These are phyloP conservation scores for Montipora efflorescens DNA, from an alignment of 64 coral and sea anemone genomes.

Conservation along the genomic window DNA sequence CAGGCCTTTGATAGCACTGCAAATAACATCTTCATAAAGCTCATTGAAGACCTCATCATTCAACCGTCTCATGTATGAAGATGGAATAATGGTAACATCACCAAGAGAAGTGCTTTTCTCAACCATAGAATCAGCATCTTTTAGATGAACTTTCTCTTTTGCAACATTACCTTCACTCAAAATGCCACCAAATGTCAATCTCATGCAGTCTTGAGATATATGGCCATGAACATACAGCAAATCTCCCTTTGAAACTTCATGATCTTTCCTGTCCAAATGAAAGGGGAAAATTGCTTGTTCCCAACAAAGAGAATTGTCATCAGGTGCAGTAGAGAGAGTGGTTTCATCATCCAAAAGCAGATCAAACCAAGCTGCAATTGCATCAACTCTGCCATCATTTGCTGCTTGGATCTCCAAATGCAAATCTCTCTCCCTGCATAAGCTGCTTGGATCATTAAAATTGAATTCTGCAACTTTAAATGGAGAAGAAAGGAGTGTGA, in stretches of 20 bases:
- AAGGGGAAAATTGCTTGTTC: constrained; percentile 95
- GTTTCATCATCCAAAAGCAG: constrained; percentile 83
- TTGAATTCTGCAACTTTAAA: constrained; percentile 84
- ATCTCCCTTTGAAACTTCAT: constrained; percentile 29
- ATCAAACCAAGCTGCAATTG: constrained; percentile 95
- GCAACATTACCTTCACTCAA: too few relatives aligned
- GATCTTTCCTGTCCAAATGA: background rate
- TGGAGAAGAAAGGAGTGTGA: constrained; percentile 48
- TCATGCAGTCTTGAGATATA: constrained; percentile 1
- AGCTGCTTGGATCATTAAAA: constrained; percentile 75
- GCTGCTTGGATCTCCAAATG: constrained; percentile 65
- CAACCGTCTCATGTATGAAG: constrained; percentile 67
- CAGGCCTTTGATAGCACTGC: constrained; percentile 32
- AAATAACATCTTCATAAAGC: constrained; percentile 57
- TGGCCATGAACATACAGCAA: constrained; percentile 33
- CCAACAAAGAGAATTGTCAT: constrained; percentile 91
- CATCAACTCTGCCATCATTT: constrained; percentile 74
- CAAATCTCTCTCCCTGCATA: constrained; percentile 1
- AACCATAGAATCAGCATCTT: background rate
- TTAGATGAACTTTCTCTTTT: too few relatives aligned
- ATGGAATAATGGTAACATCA: constrained; percentile 52
- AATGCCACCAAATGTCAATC: background rate
- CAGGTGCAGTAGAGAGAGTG: constrained; percentile 75
- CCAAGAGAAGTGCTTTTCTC: background rate
- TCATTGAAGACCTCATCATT: constrained; percentile 69